Conservation (phyloP, 1,140 invertebrate species). For the Caenorhabditis briggsae region DNA sequence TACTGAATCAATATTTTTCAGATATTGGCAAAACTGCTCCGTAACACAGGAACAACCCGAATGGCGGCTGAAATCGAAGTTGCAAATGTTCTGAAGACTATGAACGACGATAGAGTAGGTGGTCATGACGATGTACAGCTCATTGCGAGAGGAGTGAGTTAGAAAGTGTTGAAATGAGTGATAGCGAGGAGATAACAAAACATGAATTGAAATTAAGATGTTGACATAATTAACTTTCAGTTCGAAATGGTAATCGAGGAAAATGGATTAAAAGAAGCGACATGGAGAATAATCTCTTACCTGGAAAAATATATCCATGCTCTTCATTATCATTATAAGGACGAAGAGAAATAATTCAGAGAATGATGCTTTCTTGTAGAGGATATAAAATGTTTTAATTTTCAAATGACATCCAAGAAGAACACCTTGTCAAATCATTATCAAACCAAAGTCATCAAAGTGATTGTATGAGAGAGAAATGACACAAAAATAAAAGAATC, state of each 20-base stretch:
- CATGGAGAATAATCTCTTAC: slow-evolving; percentile 38
- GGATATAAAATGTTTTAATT: too few relatives aligned
- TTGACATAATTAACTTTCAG: not conserved
- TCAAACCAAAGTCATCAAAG: not conserved
- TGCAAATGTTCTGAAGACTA: slow-evolving; percentile 38
- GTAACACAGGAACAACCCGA: slow-evolving; percentile 38
- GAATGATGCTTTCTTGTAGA: not conserved
- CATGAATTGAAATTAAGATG: not conserved
- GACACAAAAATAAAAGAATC: slow-evolving; percentile 1
- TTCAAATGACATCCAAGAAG: not conserved
- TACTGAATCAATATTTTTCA: not conserved
- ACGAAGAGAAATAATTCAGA: not conserved
- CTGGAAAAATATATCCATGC: slow-evolving; percentile 58
- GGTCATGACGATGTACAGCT: slow-evolving; percentile 33
- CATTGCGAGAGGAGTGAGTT: slow-evolving; percentile 44
- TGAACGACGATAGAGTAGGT: slow-evolving; percentile 53
- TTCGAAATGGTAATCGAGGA: slow-evolving; percentile 60
- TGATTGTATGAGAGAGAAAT: not conserved
- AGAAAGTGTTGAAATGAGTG: slow-evolving; percentile 30
- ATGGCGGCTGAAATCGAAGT: slow-evolving; percentile 46
- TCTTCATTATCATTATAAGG: not conserved
- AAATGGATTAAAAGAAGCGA: slow-evolving; percentile 53
- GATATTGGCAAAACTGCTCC: slow-evolving; percentile 36
- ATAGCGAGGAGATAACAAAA: not conserved
- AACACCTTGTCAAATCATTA: slow-evolving; percentile 18